A percentile compares a stretch with the other conserved stretches of the same genome.
phyloP scores from a whole-genome alignment of 2,113 vertebrate species.

The Symphodus melops region DNA sequence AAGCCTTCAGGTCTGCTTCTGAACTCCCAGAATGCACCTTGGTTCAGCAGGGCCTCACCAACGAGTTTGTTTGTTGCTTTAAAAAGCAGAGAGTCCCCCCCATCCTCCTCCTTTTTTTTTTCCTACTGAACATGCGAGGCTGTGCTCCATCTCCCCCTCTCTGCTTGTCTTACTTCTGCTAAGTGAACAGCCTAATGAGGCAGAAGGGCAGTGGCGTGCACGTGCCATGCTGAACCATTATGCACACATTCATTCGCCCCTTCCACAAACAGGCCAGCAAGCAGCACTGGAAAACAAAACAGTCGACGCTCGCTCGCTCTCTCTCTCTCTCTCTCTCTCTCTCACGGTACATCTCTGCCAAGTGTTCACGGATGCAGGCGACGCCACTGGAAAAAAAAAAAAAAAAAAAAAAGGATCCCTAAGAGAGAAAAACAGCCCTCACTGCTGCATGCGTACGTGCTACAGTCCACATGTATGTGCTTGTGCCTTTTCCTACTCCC shows the following conservation, averaged over 20 bases:
- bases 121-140: conserved; percentile 27
- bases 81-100: conserved; percentile 40
- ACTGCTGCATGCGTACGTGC: conserved; percentile 56
- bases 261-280: conserved; percentile 43
- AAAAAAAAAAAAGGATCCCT: conserved; percentile 21
- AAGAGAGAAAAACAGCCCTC: background rate
- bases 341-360: conserved; percentile 40
- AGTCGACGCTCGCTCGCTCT: background rate
- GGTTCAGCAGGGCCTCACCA: conserved; percentile 6
- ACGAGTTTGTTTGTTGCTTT: conserved; percentile 56
- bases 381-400: conserved; percentile 33
- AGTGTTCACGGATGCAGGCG: conserved; percentile 38
- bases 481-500: background rate
- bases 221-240: conserved; percentile 66
- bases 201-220: conserved; percentile 70
- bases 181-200: conserved; percentile 75
- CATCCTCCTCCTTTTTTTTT: conserved; percentile 19
- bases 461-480: conserved; percentile 55
- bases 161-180: conserved; percentile 67
- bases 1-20: conserved; percentile 27
- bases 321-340: conserved; percentile 7
- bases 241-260: conserved; percentile 51
- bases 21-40: conserved; percentile 59
- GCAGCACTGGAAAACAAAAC: conserved; percentile 60
- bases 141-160: conserved; percentile 6